A percentile compares a stretch with the other conserved stretches of the same genome.
These are phyloP conservation scores for Dolichotis patagonum DNA, from an alignment of 2,113 vertebrate species.

Conservation along the genomic window DNA sequence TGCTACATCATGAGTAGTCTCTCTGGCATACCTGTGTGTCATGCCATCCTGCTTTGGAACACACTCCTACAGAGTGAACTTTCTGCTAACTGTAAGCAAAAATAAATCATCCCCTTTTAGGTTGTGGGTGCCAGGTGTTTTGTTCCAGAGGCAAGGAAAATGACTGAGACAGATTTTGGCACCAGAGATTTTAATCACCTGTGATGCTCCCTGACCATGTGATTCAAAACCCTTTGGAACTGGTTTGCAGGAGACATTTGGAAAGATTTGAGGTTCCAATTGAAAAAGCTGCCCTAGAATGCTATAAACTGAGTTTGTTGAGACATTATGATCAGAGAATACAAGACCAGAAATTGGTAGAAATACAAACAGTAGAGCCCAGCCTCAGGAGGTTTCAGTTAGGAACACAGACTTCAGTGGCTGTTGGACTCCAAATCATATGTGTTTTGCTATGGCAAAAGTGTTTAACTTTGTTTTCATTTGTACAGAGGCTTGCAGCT, in stretches of 20 bases:
- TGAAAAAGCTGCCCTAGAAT: not conserved
- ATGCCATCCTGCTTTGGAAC: not conserved
- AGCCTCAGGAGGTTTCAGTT: not conserved
- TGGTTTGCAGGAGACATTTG: not conserved
- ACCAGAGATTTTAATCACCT: not conserved
- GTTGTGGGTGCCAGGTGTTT: not conserved
- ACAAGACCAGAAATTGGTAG: not conserved
- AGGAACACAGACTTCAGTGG: not conserved
- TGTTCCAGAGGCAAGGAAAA: not conserved
- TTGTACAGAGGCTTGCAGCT: no score
- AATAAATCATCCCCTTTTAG: not conserved
- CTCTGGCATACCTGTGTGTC: not conserved
- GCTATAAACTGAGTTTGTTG: not conserved
- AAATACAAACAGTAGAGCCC: not conserved
- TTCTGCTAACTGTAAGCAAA: not conserved
- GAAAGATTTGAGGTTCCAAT: not conserved
- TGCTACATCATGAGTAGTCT: not conserved
- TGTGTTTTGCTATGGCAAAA: not conserved
- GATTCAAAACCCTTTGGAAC: not conserved
- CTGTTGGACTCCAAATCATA: not conserved
- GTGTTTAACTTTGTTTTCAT: no score
- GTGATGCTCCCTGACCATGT: not conserved
- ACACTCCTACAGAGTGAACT: not conserved
- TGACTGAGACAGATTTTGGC: not conserved
- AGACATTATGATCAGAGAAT: not conserved